A percentile compares a stretch with the other conserved stretches of the same genome.
phyloP scores from a whole-genome alignment of 1,140 invertebrate genomes.

The Platorchestia sp. region DNA sequence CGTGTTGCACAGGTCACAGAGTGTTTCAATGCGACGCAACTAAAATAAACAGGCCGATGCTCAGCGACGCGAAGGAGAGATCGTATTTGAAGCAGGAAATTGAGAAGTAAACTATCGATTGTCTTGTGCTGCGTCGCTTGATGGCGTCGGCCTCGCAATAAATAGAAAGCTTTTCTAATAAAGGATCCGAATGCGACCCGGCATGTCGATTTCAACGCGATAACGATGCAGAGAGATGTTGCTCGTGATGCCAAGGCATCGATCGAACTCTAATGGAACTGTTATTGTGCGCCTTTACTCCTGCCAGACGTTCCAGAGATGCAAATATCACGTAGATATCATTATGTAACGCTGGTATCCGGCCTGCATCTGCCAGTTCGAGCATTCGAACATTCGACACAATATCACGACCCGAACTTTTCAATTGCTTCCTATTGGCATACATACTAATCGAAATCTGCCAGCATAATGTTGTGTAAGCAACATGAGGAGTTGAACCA shows the following conservation, averaged over 20 bases:
- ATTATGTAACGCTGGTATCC: background rate
- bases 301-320: no score
- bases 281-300: background rate
- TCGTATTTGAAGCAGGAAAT: background rate
- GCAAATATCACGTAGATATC: background rate
- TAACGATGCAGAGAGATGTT: slow-evolving; percentile 1
- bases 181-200: background rate
- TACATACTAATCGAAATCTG: no score
- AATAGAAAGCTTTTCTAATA: background rate
- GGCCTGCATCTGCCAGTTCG: background rate
- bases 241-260: background rate
- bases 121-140: background rate
- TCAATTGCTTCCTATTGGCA: no score
- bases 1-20: no score
- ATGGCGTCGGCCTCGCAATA: background rate
- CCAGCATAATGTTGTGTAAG: no score
- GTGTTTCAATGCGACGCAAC: no score
- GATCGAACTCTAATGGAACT: background rate
- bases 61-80: background rate
- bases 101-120: background rate
- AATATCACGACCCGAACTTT: no score
- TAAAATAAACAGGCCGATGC: background rate
- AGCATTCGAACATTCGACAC: no score
- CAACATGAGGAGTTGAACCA: no score
- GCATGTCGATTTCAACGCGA: background rate